A percentile compares a stretch with the other conserved stretches of the same genome.
These are phyloP conservation scores for Xanthia togata DNA, from an alignment of 2,888 invertebrate genomes.

Conservation along the genomic window DNA sequence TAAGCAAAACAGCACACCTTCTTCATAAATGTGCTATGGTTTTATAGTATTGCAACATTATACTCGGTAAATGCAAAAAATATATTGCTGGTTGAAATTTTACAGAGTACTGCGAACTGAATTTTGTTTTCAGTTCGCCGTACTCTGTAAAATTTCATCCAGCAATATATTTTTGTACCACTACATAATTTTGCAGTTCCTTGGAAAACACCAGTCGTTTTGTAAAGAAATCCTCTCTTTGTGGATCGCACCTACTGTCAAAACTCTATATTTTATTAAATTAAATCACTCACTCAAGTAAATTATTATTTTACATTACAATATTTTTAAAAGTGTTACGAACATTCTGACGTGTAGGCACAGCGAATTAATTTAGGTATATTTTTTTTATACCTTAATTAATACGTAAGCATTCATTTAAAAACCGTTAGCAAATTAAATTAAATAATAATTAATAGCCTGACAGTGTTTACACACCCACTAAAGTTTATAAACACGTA, in stretches of 20 bases:
- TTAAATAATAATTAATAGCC: background rate
- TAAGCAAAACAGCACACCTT: background rate
- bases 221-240: background rate
- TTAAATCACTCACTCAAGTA: background rate
- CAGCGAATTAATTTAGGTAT: background rate
- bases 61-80: background rate
- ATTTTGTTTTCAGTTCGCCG: too few relatives aligned
- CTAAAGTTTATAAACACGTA: conserved; percentile 12
- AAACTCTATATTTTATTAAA: background rate
- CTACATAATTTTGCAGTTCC: background rate
- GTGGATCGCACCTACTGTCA: background rate
- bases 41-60: background rate
- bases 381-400: too few relatives aligned
- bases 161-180: too few relatives aligned
- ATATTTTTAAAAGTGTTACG: background rate
- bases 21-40: background rate
- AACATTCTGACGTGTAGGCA: background rate
- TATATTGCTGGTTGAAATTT: background rate
- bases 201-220: background rate
- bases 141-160: too few relatives aligned
- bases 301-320: background rate
- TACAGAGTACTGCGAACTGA: background rate
- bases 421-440: background rate
- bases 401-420: background rate
- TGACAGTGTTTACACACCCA: background rate